These are phyloP conservation scores for Osmerus eperlanus DNA, from an alignment of 2,113 vertebrate species.

Conservation along the genomic window DNA sequence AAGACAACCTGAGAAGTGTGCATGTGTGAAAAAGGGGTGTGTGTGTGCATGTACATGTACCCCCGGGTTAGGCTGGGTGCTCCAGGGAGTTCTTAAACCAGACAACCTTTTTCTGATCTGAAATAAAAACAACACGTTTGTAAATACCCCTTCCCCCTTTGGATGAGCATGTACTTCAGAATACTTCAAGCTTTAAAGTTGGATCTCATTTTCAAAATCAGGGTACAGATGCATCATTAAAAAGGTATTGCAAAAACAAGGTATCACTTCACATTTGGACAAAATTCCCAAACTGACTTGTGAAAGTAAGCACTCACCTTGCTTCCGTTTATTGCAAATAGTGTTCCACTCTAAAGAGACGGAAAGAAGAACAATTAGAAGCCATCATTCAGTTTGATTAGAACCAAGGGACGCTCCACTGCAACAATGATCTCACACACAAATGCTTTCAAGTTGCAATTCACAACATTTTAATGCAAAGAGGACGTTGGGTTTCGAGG, in stretches of 20 bases:
- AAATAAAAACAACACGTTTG: constrained; percentile 22
- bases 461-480: not conserved
- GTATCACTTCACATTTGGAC: not conserved
- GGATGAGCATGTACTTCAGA: not conserved
- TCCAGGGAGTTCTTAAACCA: constrained; percentile 71
- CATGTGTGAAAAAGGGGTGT: constrained; percentile 37
- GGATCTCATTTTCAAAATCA: too few species aligned
- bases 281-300: not conserved
- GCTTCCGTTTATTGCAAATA: constrained; percentile 71
- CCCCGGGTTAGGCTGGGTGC: constrained; percentile 61
- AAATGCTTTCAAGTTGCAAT: not conserved
- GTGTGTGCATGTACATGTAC: constrained; percentile 17
- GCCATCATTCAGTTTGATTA: not conserved
- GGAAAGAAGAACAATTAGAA: constrained; percentile 6
- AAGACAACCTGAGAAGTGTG: constrained; percentile 53
- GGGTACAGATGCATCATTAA: too few species aligned
- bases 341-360: constrained; percentile 72
- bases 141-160: not conserved
- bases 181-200: too few species aligned
- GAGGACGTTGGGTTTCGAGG: too few species aligned
- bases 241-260: too few species aligned
- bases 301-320: constrained; percentile 58
- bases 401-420: not conserved
- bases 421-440: not conserved
- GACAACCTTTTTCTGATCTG: constrained; percentile 69